Evolutionary conservation across 2,797 vertebrate species (phyloP).

Genomic region (Bothrops alternatus): DNA sequence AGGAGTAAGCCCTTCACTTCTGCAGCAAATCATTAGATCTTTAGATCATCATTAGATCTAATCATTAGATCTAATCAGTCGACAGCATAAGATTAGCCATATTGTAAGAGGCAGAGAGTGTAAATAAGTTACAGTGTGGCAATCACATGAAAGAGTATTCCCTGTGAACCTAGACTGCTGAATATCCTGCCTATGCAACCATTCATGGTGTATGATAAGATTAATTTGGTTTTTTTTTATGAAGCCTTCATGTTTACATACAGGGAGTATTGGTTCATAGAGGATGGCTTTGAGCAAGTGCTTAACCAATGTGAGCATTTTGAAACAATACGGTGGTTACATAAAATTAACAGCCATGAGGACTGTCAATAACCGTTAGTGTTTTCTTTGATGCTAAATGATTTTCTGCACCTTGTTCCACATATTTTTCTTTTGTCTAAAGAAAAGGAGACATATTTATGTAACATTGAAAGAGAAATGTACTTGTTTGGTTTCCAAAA

Average conservation of each 20-base stretch:
- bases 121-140: background rate
- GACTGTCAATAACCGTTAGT: conserved; percentile 13
- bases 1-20: background rate
- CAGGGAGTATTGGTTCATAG: background rate
- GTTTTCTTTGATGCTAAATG: background rate
- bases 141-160: background rate
- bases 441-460: background rate
- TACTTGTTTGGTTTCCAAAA: background rate
- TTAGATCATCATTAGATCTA: no score
- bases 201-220: background rate
- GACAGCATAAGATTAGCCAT: background rate
- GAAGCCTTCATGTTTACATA: background rate
- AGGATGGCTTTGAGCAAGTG: background rate
- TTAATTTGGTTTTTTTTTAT: background rate
- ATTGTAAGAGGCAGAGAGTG: background rate
- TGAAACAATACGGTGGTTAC: background rate
- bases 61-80: background rate
- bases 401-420: background rate
- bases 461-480: conserved; percentile 21
- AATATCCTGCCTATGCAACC: background rate
- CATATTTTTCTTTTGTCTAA: background rate
- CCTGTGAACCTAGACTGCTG: background rate
- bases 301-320: background rate
- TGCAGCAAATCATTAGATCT: background rate
- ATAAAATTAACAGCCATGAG: background rate